Evolutionary conservation across 2,113 vertebrate species (phyloP).

Genomic region (Gobius niger): DNA sequence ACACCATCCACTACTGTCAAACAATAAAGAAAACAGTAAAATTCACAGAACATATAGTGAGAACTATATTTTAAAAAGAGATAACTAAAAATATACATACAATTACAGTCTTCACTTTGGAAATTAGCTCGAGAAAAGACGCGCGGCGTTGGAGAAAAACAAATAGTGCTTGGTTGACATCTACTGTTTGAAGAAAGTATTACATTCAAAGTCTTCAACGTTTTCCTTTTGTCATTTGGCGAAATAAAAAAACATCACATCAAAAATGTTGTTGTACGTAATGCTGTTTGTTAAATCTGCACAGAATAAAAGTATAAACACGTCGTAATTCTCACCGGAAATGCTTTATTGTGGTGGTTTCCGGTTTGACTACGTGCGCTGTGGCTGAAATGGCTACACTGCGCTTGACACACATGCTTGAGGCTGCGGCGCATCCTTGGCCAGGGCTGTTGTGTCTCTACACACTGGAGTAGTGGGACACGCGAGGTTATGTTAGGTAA

Average conservation of each 20-base stretch:
- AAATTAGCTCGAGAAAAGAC: too few species aligned
- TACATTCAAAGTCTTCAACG: conserved; percentile 1
- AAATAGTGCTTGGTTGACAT: conserved; percentile 27
- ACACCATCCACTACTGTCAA: neutral
- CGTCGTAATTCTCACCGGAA: neutral
- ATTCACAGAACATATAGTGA: neutral
- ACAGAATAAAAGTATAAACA: too few species aligned
- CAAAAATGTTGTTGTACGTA: too few species aligned
- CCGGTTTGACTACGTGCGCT: neutral
- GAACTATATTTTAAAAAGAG: neutral
- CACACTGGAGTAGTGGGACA: neutral
- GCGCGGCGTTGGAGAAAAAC: neutral
- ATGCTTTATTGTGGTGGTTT: neutral
- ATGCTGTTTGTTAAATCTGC: too few species aligned
- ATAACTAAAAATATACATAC: too few species aligned
- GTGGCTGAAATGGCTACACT: neutral
- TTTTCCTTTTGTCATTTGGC: too few species aligned
- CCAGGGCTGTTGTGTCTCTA: conserved; percentile 25
- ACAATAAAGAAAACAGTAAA: neutral
- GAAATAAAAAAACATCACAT: too few species aligned
- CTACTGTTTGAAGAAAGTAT: conserved; percentile 22
- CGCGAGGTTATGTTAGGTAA: neutral
- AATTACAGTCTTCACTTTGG: too few species aligned
- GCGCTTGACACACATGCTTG: conserved; percentile 21
- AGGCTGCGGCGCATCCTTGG: conserved; percentile 47